phyloP scores from a whole-genome alignment of 2,888 invertebrate species.

The Acleris sparsana region DNA sequence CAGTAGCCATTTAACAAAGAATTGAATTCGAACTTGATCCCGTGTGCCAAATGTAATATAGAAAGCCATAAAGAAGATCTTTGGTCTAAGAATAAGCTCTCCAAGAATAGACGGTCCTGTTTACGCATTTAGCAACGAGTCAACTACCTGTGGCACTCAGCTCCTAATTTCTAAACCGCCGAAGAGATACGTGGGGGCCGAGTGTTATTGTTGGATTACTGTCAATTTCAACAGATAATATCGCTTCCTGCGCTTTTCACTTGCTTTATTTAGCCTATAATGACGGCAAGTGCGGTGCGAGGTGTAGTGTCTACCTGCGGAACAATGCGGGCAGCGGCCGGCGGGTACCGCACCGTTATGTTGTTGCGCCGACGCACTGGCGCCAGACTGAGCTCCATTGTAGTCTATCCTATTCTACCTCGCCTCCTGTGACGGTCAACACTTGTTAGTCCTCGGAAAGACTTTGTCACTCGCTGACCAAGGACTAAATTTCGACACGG shows the following conservation, averaged over 20 bases:
- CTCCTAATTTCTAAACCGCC: conserved; percentile 17
- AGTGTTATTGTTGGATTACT: conserved; percentile 63
- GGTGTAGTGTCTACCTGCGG: conserved; percentile 55
- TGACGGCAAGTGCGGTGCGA: conserved; percentile 49
- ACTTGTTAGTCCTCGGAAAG: conserved; percentile 50
- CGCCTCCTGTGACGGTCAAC: conserved; percentile 46
- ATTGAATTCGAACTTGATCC: no score
- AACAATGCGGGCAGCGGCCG: conserved; percentile 51
- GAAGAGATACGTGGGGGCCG: conserved; percentile 53
- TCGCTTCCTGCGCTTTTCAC: conserved; percentile 70
- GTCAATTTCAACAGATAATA: conserved; percentile 55
- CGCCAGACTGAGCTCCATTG: conserved; percentile 70
- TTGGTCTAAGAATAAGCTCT: conserved; percentile 2
- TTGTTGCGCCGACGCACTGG: conserved; percentile 61
- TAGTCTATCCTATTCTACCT: conserved; percentile 50
- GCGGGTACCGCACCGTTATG: conserved; percentile 66
- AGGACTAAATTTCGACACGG: conserved; percentile 45
- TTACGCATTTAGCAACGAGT: conserved; percentile 19
- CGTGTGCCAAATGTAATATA: no score
- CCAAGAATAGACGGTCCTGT: conserved; percentile 20
- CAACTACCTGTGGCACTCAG: conserved; percentile 31
- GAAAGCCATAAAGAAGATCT: neutral
- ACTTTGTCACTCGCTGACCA: conserved; percentile 46
- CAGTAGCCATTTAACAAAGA: no score
- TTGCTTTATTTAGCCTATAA: conserved; percentile 55